A percentile compares a stretch with the other conserved stretches of the same genome.
phyloP scores from a whole-genome alignment of 2,888 invertebrate genomes.

The Ctenicera cuprea region DNA sequence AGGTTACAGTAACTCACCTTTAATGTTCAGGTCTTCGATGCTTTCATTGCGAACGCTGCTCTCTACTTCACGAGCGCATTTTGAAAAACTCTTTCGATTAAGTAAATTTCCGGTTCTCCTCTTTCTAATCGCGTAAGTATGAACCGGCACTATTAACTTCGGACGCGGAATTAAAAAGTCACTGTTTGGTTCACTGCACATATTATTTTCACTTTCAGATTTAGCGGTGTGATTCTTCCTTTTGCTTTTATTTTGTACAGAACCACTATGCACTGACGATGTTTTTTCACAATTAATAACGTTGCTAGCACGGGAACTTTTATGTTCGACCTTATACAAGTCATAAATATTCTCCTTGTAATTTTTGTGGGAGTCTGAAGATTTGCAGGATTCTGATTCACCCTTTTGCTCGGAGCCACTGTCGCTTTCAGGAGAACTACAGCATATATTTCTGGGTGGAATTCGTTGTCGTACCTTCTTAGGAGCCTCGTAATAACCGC shows the following conservation, averaged over 20 bases:
- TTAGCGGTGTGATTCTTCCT: conserved; percentile 37
- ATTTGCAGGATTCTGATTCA: conserved; percentile 42
- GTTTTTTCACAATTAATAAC: conserved; percentile 10
- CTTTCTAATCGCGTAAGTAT: conserved; percentile 88
- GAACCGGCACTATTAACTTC: conserved; percentile 90
- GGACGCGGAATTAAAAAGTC: conserved; percentile 91
- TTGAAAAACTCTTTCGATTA: conserved; percentile 41
- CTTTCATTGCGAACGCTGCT: background rate
- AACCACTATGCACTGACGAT: conserved; percentile 1
- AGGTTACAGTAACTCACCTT: background rate
- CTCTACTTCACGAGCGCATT: conserved; percentile 17
- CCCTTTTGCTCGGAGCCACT: conserved; percentile 49
- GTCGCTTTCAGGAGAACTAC: conserved; percentile 59
- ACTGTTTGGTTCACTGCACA: conserved; percentile 64
- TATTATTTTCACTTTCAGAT: conserved; percentile 46
- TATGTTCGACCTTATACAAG: conserved; percentile 41
- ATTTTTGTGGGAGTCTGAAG: conserved; percentile 56
- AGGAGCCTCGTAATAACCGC: conserved; percentile 68
- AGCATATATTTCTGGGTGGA: conserved; percentile 67
- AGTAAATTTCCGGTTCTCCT: conserved; percentile 86
- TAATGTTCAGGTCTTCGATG: background rate
- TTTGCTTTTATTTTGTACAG: conserved; percentile 20
- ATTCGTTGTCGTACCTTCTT: conserved; percentile 69
- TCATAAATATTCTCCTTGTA: conserved; percentile 60
- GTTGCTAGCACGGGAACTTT: conserved; percentile 15